Evolutionary conservation across 2,113 vertebrate species (phyloP).

Genomic region (Ia io): DNA sequence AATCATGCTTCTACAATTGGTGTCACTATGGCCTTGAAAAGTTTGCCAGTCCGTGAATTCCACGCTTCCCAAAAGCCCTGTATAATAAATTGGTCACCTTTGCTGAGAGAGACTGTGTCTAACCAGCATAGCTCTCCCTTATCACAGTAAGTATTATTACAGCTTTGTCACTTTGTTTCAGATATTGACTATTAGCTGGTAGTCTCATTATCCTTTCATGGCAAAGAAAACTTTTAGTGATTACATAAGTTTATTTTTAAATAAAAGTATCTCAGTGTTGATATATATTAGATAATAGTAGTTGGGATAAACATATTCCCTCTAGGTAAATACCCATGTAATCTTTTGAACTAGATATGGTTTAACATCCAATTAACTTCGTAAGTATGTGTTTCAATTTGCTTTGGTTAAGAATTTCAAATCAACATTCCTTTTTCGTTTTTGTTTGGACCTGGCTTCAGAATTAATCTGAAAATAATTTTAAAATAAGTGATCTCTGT

Average conservation of each 20-base stretch:
- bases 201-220: neutral
- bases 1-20: neutral
- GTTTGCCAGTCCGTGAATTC: neutral
- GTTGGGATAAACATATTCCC: slow-evolving; percentile 15
- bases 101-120: neutral
- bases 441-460: neutral
- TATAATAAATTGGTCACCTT: neutral
- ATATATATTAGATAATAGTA: neutral
- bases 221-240: neutral
- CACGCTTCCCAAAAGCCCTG: neutral
- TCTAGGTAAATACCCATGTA: slow-evolving; percentile 6
- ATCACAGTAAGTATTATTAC: neutral
- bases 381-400: slow-evolving; percentile 41
- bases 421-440: neutral
- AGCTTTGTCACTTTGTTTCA: neutral
- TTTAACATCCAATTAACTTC: neutral
- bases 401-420: slow-evolving; percentile 32
- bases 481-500: neutral
- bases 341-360: slow-evolving; percentile 15
- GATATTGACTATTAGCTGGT: neutral
- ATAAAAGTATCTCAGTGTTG: slow-evolving; percentile 29
- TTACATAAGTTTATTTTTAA: neutral
- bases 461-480: slow-evolving; percentile 1
- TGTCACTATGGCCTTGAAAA: neutral
- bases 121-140: neutral